These are phyloP conservation scores for Scarus forsteni DNA, from an alignment of 2,797 vertebrate genomes.

Conservation along the genomic window DNA sequence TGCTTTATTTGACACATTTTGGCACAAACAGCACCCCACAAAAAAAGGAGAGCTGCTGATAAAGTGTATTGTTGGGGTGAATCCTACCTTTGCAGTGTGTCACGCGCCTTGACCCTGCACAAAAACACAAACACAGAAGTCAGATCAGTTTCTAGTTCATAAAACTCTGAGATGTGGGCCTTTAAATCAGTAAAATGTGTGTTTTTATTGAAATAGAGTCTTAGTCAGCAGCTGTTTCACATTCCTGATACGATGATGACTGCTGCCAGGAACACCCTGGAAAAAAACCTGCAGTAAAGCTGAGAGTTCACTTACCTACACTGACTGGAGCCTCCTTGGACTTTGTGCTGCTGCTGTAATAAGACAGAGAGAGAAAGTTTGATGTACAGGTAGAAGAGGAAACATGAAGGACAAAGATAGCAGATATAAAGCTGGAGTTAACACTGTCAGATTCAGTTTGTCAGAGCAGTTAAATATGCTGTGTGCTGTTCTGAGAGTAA, in stretches of 20 bases:
- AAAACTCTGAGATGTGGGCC: neutral
- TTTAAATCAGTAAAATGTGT: constrained; percentile 8
- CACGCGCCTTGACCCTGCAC: constrained; percentile 92
- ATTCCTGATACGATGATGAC: constrained; percentile 16
- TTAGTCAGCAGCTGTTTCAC: constrained; percentile 26
- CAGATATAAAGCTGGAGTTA: neutral
- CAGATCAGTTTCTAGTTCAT: constrained; percentile 62
- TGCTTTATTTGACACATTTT: neutral
- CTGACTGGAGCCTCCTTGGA: constrained; percentile 89
- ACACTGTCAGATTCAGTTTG: constrained; percentile 19
- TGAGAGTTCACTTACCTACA: constrained; percentile 85
- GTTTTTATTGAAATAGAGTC: neutral
- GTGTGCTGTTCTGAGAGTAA: neutral
- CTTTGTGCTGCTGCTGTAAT: constrained; percentile 80
- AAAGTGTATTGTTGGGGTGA: constrained; percentile 42
- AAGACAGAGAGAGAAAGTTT: constrained; percentile 29
- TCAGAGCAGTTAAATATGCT: neutral
- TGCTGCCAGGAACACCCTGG: constrained; percentile 1
- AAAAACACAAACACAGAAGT: constrained; percentile 85
- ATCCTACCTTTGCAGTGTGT: constrained; percentile 98
- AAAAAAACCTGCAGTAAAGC: constrained; percentile 4
- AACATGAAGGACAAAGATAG: neutral
- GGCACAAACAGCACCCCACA: neutral
- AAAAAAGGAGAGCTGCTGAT: too few relatives aligned
- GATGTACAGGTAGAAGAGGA: neutral